Conservation (phyloP, 2,113 vertebrate species). For the Pelecanus crispus region DNA sequence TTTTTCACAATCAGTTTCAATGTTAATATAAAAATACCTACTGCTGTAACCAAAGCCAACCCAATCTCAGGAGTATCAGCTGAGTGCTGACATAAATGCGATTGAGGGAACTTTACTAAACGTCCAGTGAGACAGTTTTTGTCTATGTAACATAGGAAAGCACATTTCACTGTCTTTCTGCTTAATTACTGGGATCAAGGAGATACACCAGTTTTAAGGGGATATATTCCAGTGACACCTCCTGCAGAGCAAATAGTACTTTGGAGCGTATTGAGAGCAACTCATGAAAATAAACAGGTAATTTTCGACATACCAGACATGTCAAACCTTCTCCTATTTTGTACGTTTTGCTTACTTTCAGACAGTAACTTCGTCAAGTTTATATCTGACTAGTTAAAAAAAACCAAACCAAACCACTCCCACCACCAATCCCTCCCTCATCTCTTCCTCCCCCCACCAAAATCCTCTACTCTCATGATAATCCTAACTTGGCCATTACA, state of each 20-base stretch:
- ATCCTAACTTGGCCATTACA: not conserved
- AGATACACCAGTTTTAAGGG: not conserved
- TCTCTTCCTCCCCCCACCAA: accelerated
- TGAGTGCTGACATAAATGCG: not conserved
- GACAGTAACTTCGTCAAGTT: not conserved
- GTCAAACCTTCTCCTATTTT: not conserved
- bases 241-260: not conserved
- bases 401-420: not conserved
- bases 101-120: not conserved
- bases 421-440: not conserved
- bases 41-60: not conserved
- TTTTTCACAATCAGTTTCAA: not conserved
- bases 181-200: not conserved
- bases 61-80: not conserved
- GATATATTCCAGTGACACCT: not conserved
- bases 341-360: not conserved
- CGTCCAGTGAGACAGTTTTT: not conserved
- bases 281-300: not conserved
- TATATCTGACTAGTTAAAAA: not conserved
- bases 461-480: not conserved
- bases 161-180: not conserved
- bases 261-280: not conserved
- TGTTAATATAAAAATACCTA: not conserved
- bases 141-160: not conserved
- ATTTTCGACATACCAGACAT: not conserved